Base-by-base conservation (phyloP, 2,797 vertebrate genomes). In the Myiothlypis coronata region DNA sequence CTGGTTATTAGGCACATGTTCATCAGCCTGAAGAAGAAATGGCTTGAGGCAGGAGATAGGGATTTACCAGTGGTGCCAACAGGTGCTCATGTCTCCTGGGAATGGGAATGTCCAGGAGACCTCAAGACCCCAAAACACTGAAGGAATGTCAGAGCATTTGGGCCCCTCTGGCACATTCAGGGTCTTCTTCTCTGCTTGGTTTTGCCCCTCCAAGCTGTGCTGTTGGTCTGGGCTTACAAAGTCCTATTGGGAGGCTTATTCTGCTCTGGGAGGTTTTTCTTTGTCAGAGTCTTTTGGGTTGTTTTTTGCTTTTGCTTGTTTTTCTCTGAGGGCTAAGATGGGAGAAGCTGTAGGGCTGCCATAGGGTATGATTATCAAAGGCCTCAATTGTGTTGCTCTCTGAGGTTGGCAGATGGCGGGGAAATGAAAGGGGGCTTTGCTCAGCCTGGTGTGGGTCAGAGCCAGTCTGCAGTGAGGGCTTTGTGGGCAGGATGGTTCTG, bases 51-150 rank as follows among this genome's bases (percentile, higher is more conserved):
- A 75, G n/a, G 39, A 70, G 28, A 14, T 46, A 11, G 7, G 30
- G 46, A 34, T 87, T 80, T 56, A 19, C 11, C 32, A 27, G 35
- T 47, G n/a, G 9, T 76, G 27, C 41, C 55, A 46, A 7, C 4
- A 59, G 41, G n/a, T 60, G 47, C 20, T 76, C 0, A 0, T n/a
- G 3, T 77, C 27, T 60, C 20, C 23, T 32, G 23, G 15, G 1
- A 20, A 3, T 78, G 26, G 37, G 17, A 41, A 35, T 5, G 1
- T 34, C 11, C 49, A 15, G 34, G 41, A 27, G 75, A 61, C 26
- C 32, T 1, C 1, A 21, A 30, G 21, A 35, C 13, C 18, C 32
- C 1, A 0, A 14, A 89, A 56, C 0, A 0, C 37, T 23, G 28
- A 56, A 70, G 23, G 15, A 35, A 7, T 37, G 28, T 64, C 0